A percentile compares a stretch with the other conserved stretches of the same genome.
phyloP scores from a whole-genome alignment of 2,113 vertebrate species.

The Chaenocephalus aceratus region DNA sequence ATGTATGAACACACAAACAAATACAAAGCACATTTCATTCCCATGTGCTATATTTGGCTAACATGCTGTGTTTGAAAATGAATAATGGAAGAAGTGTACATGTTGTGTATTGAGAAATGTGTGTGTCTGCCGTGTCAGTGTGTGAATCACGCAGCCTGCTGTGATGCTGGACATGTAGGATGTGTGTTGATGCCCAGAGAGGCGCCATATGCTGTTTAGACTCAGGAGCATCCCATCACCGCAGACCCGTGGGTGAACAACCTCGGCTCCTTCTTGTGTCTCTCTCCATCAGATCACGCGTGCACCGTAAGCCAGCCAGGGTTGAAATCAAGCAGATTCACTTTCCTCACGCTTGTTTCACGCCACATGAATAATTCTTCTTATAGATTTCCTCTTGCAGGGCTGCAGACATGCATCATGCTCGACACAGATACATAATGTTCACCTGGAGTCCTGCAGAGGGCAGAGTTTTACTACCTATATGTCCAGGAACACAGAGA shows the following conservation, averaged over 20 bases:
- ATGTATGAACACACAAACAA: background rate
- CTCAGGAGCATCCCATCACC: constrained; percentile 66
- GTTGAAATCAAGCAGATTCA: constrained; percentile 41
- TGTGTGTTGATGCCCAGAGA: constrained; percentile 76
- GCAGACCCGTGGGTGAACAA: constrained; percentile 50
- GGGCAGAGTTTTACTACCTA: constrained; percentile 84
- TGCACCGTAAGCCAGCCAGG: constrained; percentile 47
- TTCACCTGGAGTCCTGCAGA: constrained; percentile 79
- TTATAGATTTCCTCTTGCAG: constrained; percentile 52
- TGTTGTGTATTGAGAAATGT: constrained; percentile 6
- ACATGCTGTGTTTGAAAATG: constrained; percentile 1
- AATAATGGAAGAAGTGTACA: constrained; percentile 5
- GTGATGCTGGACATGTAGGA: constrained; percentile 69
- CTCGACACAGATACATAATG: constrained; percentile 17
- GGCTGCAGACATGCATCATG: constrained; percentile 17
- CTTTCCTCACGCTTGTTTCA: constrained; percentile 36
- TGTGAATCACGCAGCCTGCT: constrained; percentile 44
- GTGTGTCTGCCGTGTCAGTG: constrained; percentile 9
- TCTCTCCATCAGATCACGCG: constrained; percentile 43
- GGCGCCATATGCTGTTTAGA: constrained; percentile 81
- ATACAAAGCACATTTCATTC: background rate
- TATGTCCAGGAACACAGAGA: constrained; percentile 40
- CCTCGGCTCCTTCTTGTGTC: constrained; percentile 51
- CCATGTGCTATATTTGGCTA: background rate
- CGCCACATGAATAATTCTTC: constrained; percentile 39